Evolutionary conservation across 2,113 vertebrate species (phyloP).

Genomic region (Heliornis fulica): DNA sequence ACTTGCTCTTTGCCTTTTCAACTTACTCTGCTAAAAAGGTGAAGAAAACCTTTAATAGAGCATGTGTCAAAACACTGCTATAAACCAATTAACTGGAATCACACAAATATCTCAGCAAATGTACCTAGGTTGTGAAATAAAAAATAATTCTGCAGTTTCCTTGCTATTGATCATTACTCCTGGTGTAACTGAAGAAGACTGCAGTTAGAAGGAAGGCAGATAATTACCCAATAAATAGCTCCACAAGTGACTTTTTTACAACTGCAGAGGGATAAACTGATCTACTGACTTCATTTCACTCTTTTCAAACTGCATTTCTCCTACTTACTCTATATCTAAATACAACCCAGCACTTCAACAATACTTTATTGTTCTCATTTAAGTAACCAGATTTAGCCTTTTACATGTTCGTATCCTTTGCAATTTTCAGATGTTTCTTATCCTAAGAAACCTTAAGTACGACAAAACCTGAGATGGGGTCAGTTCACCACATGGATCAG

Average conservation of each 20-base stretch:
- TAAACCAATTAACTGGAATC: neutral
- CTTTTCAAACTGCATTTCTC: neutral
- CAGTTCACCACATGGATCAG: neutral
- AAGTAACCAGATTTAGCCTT: neutral
- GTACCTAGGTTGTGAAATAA: neutral
- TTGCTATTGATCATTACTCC: neutral
- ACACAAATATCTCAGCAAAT: neutral
- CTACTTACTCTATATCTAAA: neutral
- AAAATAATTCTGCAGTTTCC: neutral
- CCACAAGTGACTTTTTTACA: neutral
- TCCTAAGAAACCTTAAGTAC: neutral
- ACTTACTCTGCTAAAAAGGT: neutral
- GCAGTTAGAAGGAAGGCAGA: neutral
- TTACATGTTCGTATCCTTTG: neutral
- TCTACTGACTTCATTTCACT: neutral
- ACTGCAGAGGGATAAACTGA: neutral
- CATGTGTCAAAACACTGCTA: neutral
- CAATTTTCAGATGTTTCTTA: neutral
- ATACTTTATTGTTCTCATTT: neutral
- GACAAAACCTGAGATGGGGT: neutral
- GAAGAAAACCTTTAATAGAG: neutral
- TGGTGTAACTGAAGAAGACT: neutral
- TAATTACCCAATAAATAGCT: neutral
- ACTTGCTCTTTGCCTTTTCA: neutral
- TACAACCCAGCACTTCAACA: neutral